phyloP scores from a whole-genome alignment of 2,888 invertebrate genomes.

The Philonicus albiceps region DNA sequence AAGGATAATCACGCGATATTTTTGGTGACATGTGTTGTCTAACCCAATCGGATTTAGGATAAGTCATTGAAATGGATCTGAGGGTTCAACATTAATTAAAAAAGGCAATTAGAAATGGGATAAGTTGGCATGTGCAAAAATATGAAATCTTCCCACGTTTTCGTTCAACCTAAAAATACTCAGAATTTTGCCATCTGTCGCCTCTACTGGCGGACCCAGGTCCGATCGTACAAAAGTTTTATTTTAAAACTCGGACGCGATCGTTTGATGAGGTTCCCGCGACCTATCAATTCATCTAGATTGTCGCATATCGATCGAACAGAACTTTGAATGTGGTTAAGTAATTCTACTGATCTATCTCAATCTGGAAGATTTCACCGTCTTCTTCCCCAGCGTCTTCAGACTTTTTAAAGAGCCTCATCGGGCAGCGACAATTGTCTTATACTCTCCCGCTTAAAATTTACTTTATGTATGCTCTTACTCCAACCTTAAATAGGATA shows the following conservation, averaged over 20 bases:
- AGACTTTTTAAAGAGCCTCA: conserved; percentile 6
- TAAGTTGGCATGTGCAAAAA: neutral
- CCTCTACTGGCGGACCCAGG: neutral
- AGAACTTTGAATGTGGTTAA: neutral
- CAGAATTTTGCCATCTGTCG: neutral
- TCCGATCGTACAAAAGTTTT: neutral
- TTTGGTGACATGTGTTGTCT: conserved; percentile 19
- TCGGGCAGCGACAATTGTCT: conserved; percentile 23
- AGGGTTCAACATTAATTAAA: neutral
- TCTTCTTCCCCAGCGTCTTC: neutral
- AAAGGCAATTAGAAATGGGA: neutral
- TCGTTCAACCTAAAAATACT: conserved; percentile 1
- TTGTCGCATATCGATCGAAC: neutral
- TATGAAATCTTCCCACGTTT: neutral
- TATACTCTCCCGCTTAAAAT: conserved; percentile 21
- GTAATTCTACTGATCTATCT: conserved; percentile 24
- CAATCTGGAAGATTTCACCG: neutral
- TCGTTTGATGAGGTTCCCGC: neutral
- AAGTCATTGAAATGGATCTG: neutral
- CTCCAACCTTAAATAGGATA: conserved; percentile 40
- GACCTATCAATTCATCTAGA: conserved; percentile 9
- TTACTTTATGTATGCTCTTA: conserved; percentile 18
- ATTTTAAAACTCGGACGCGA: neutral
- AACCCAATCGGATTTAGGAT: neutral
- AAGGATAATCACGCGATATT: conserved; percentile 21